These are phyloP conservation scores for Podarcis muralis DNA, from an alignment of 2,113 vertebrate species.

Conservation along the genomic window DNA sequence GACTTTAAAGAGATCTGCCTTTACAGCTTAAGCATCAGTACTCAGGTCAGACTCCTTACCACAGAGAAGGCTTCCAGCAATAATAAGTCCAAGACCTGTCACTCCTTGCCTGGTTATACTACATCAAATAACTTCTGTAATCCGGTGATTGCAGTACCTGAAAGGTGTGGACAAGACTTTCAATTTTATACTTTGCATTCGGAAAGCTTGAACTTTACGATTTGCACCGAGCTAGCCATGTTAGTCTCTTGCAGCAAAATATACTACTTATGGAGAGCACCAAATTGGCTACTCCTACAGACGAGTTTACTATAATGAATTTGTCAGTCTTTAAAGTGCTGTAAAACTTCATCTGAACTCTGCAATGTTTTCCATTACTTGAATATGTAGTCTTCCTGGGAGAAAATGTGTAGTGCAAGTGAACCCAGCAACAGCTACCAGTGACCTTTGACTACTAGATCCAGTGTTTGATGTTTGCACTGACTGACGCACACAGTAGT, in stretches of 20 bases:
- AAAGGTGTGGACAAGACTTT: background rate
- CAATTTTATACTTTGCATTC: background rate
- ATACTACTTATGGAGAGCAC: too few species aligned
- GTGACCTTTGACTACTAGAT: background rate
- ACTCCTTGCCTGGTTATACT: background rate
- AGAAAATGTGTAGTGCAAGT: background rate
- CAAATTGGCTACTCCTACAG: background rate
- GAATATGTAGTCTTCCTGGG: background rate
- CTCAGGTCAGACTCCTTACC: background rate
- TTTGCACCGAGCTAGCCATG: background rate
- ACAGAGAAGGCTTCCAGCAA: background rate
- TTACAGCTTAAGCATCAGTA: background rate
- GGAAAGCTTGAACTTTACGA: background rate
- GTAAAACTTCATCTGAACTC: background rate
- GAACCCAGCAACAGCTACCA: background rate
- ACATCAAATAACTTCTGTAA: conserved; percentile 6
- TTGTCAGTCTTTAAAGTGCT: background rate
- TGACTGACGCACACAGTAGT: background rate
- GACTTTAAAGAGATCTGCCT: background rate
- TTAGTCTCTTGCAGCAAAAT: background rate
- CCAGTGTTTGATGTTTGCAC: background rate
- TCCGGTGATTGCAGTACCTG: background rate
- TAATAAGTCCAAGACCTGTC: background rate
- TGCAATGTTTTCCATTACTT: background rate
- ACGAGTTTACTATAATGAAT: background rate